Percentiles rank a stretch among this genome's conserved stretches.
phyloP scores from a whole-genome alignment of 2,888 invertebrate species.

The Drosophila mayaguana region DNA sequence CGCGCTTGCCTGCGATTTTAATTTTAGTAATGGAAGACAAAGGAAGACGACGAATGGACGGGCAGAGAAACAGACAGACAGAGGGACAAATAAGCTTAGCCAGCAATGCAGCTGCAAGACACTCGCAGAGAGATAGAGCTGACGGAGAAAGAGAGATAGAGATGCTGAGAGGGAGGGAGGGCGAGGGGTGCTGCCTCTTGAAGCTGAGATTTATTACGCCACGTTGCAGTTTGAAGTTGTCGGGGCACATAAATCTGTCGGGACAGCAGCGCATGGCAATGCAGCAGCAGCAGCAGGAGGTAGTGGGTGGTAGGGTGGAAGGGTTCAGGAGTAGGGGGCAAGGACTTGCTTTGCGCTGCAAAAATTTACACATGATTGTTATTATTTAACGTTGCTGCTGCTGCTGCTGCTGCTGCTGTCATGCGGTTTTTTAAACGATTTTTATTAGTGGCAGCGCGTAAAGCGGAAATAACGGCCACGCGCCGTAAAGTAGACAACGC shows the following conservation, averaged over 20 bases:
- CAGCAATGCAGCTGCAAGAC: conserved; percentile 43
- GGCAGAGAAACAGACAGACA: conserved; percentile 5
- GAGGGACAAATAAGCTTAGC: conserved; percentile 70
- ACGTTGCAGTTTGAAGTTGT: conserved; percentile 79
- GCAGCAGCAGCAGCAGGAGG: background rate
- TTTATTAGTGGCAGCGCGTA: conserved; percentile 77
- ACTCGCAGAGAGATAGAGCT: conserved; percentile 5
- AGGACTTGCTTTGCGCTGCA: conserved; percentile 14
- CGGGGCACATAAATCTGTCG: conserved; percentile 73
- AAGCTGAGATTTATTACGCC: conserved; percentile 73
- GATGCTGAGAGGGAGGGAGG: background rate
- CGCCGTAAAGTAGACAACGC: conserved; percentile 78
- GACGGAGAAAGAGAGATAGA: background rate
- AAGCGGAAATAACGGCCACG: conserved; percentile 78
- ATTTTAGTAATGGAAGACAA: conserved; percentile 81
- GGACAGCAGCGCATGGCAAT: conserved; percentile 14
- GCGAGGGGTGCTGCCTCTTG: conserved; percentile 38
- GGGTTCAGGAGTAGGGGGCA: background rate
- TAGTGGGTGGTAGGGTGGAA: rapidly evolving
- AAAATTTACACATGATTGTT: conserved; percentile 76
- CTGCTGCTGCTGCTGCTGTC: conserved; percentile 48
- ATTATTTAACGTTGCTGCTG: conserved; percentile 70
- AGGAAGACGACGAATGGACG: conserved; percentile 45
- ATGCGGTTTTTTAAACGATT: conserved; percentile 79
- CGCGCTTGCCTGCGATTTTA: conserved; percentile 74